A percentile compares a stretch with the other conserved stretches of the same genome.
Evolutionary conservation across 2,113 vertebrate genomes (phyloP).

Genomic region (Archocentrus centrarchus): DNA sequence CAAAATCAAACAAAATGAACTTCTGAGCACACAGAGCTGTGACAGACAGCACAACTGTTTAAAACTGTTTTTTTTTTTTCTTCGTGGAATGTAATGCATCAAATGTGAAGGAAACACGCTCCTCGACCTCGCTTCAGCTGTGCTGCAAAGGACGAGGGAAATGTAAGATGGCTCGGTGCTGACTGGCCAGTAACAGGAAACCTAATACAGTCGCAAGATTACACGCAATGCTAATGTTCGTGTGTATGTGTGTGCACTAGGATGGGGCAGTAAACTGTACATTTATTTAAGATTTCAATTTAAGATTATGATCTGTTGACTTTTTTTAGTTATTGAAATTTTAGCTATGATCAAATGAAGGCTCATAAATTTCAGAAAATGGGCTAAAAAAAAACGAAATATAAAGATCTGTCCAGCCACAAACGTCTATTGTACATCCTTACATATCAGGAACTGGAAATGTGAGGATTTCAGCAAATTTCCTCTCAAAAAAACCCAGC

Average conservation of each 20-base stretch:
- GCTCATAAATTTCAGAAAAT: background rate
- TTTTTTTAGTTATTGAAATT: background rate
- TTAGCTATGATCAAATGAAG: background rate
- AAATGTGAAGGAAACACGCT: constrained; percentile 59
- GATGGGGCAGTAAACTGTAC: background rate
- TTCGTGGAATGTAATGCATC: constrained; percentile 58
- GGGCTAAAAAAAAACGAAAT: background rate
- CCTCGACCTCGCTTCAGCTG: constrained; percentile 60
- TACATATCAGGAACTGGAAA: background rate
- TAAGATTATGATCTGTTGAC: background rate
- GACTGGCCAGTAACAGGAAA: constrained; percentile 62
- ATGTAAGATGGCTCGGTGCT: constrained; percentile 44
- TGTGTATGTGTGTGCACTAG: background rate
- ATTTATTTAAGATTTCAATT: background rate
- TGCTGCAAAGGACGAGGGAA: constrained; percentile 44
- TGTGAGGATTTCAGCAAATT: background rate
- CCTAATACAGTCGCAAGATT: constrained; percentile 55
- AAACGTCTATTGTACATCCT: background rate
- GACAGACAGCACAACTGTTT: constrained; percentile 78
- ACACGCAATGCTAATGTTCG: constrained; percentile 12
- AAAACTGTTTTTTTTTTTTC: constrained; percentile 34
- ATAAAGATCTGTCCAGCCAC: background rate
- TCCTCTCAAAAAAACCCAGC: background rate
- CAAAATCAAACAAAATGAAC: constrained; percentile 8
- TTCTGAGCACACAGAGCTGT: constrained; percentile 23